These are phyloP conservation scores for Tenthredo notha DNA, from an alignment of 2,888 invertebrate species.

Conservation along the genomic window DNA sequence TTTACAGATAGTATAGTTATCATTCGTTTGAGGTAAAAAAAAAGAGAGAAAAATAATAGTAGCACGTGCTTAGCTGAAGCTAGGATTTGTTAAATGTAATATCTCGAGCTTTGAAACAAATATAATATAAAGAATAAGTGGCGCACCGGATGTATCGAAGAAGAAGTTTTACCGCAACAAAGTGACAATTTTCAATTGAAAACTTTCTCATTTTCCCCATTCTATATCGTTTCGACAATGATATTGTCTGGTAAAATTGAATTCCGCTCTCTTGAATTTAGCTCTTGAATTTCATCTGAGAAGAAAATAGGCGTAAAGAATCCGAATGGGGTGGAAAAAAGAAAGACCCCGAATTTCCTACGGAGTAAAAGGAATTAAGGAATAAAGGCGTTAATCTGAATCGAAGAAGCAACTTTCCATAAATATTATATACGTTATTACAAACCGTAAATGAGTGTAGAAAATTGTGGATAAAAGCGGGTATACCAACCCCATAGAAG, in stretches of 20 bases:
- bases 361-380: neutral
- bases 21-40: neutral
- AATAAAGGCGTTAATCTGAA: conserved; percentile 9
- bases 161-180: neutral
- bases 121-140: neutral
- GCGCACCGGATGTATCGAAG: neutral
- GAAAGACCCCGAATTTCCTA: conserved; percentile 2
- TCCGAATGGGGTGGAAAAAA: neutral
- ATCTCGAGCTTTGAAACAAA: neutral
- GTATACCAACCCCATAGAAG: neutral
- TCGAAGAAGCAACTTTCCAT: conserved; percentile 35
- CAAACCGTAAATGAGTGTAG: conserved; percentile 20
- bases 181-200: conserved; percentile 43
- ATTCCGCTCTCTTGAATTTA: conserved; percentile 7
- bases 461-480: conserved; percentile 26
- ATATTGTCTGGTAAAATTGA: conserved; percentile 41
- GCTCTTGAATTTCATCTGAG: conserved; percentile 2
- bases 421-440: conserved; percentile 38
- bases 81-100: neutral
- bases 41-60: neutral
- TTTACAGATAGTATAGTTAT: neutral
- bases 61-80: neutral
- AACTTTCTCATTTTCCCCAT: neutral
- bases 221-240: neutral
- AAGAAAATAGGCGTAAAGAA: neutral